These are phyloP conservation scores for Intellagama lesueurii DNA, from an alignment of 2,797 vertebrate species.

Conservation along the genomic window DNA sequence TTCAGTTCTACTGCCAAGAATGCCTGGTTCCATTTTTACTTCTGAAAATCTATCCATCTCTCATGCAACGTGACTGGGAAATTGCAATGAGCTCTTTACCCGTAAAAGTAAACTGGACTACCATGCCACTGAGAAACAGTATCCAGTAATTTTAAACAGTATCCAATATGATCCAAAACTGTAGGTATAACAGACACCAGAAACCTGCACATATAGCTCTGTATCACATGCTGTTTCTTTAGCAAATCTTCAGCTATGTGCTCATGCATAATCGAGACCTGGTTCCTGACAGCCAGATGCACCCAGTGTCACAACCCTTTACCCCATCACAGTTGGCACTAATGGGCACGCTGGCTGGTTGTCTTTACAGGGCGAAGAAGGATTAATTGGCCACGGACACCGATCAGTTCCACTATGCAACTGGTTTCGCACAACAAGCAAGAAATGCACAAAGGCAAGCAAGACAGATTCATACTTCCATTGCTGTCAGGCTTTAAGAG, in stretches of 20 bases:
- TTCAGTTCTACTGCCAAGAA: background rate
- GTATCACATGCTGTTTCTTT: constrained; percentile 24
- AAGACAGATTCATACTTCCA: constrained; percentile 18
- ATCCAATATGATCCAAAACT: constrained; percentile 29
- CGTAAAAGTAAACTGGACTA: constrained; percentile 10
- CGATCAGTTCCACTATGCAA: constrained; percentile 25
- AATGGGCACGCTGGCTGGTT: constrained; percentile 24
- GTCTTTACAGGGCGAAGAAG: constrained; percentile 45
- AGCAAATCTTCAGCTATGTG: constrained; percentile 26
- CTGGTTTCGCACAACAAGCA: constrained; percentile 56
- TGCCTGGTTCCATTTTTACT: constrained; percentile 13
- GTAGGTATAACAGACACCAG: background rate
- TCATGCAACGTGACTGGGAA: background rate
- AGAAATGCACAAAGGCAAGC: constrained; percentile 50
- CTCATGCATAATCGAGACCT: constrained; percentile 35
- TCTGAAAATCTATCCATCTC: background rate
- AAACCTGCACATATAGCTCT: constrained; percentile 32
- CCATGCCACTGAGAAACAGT: background rate
- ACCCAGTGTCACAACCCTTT: constrained; percentile 33
- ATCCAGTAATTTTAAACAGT: constrained; percentile 23
- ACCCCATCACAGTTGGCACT: constrained; percentile 29
- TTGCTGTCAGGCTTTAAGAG: constrained; percentile 33
- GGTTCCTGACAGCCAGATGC: background rate
- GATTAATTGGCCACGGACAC: constrained; percentile 31
- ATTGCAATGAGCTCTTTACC: background rate